Base-by-base conservation (phyloP, 64 coral and sea anemone genomes). In the Montipora capricornis region DNA sequence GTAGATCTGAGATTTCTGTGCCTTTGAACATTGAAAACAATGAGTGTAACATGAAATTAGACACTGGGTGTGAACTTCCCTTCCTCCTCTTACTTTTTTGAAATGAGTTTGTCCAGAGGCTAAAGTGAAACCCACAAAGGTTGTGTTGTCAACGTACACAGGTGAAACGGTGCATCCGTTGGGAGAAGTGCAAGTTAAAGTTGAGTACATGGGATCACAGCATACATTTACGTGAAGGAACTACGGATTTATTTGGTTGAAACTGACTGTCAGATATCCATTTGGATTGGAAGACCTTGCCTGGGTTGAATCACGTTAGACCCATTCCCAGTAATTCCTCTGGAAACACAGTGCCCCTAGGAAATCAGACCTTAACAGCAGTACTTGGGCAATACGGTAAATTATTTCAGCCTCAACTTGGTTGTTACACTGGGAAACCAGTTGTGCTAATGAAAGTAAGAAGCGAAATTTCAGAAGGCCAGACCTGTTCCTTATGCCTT, bases 1-100 rank as follows among this genome's bases (percentile, higher is more conserved):
- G 67, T 53, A 90, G 79, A 60, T 95, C 87, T 75, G 87, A 95
- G 90, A 84, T 95, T 89, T 95, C 80, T 76, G 22, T 84, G 66
- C 70, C 59, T 16, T 60, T 91, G 15, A 91, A 91, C 17, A 95
- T 87, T 73, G 82, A 87, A 20, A 80, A 86, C 73, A 70, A 77
- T 17, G 17, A 37, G 86, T 91, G 74, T 60, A 61, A 55, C 15
- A 91, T 95, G 75, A 80, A 91, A 75, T 95, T 95, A 95, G 94
- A 87, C 48, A 95, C 93, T 82, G 44, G 92, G 44, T 94, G 85
- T 94, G 92, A 77, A 5, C 53, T 94, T 45, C 77, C 44, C 70
- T 85, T 4, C 61, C 83, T 7, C 91, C 91, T 11, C 58, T 20
- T 22, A 84, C 2, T 49, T 93, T 80, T 48, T 75, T 87, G 17